phyloP scores from a whole-genome alignment of 2,888 invertebrate genomes.

The Elaeidobius kamerunicus region DNA sequence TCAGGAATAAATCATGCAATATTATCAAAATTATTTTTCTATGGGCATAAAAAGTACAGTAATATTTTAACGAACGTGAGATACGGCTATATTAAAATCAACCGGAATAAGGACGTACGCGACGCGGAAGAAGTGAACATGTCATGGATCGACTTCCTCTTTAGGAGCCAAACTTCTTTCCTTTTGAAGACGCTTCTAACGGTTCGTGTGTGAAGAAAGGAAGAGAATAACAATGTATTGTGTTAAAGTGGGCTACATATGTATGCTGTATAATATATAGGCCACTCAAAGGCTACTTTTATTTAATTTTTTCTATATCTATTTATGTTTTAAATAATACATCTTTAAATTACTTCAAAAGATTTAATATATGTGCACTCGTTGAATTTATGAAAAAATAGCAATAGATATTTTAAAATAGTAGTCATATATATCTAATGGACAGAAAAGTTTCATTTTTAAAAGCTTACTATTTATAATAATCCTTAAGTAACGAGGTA shows the following conservation, averaged over 20 bases:
- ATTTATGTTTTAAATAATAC: too few species aligned
- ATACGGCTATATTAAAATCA: slow-evolving; percentile 9
- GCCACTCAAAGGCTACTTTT: too few species aligned
- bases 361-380: too few species aligned
- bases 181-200: slow-evolving; percentile 16
- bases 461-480: too few species aligned
- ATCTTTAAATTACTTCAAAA: too few species aligned
- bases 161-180: slow-evolving; percentile 21
- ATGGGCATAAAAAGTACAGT: slow-evolving; percentile 9
- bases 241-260: slow-evolving; percentile 1
- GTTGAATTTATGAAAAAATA: too few species aligned
- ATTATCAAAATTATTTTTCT: slow-evolving; percentile 14
- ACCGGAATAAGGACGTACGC: slow-evolving; percentile 21
- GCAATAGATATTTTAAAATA: too few species aligned
- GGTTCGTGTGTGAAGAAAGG: slow-evolving; percentile 10
- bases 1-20: too few species aligned
- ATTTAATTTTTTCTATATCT: too few species aligned
- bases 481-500: too few species aligned
- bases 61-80: slow-evolving; percentile 9
- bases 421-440: too few species aligned
- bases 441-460: too few species aligned
- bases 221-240: slow-evolving; percentile 11
- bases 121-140: slow-evolving; percentile 19
- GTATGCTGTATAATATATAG: slow-evolving; percentile 1
- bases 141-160: slow-evolving; percentile 19